Base-by-base conservation (phyloP, 2,888 invertebrate genomes). In the Augiades crinisus region DNA sequence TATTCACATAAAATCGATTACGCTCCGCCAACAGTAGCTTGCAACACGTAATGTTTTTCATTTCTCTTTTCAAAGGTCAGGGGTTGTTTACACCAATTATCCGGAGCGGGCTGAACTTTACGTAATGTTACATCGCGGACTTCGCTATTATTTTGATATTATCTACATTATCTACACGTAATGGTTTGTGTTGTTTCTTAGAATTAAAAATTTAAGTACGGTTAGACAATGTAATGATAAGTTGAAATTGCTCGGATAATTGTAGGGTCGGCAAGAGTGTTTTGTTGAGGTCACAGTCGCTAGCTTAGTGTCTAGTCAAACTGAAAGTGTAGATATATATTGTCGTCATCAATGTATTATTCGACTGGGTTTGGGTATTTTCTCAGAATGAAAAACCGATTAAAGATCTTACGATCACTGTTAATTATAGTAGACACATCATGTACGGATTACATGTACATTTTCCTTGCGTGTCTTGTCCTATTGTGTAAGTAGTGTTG, bases 41-140 rank as follows among this genome's bases (percentile, higher is more conserved):
- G 14, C 22, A 34, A 34, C 8, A 45, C 16, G 22, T 45, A 10
- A 45, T 34, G n/a, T 14, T 34, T 36, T 37, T 27, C 47, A 19
- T 47, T 37, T 30, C 47, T 47, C 19, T 19, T 27, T 46, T 19
- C n/a, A 30, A 47, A 47, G 37, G 47, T 37, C 37, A 36, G 12
- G 30, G 17, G 17, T 22, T 47, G 34, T 37, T 47, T 37, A 30
- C 30, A 19, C 37, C 37, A 19, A 47, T 47, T 37, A 47, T 30
- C 19, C 16, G 37, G 21, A 37, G 16, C 7, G 22, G 14, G 10
- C 7, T 16, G 34, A 8, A 24, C 34, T 2, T 16, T 8, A 6
- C 30, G n/a, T 43, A 17, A 43, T 30, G 30, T 43, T 12, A 30
- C 43, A 30, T n/a, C 43, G 43, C 43, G 17, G 43, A 1, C 30